Evolutionary conservation across 1,140 invertebrate genomes (phyloP), one percentile per base, ranked within the genome.

Genomic region (Chionoecetes opilio): DNA sequence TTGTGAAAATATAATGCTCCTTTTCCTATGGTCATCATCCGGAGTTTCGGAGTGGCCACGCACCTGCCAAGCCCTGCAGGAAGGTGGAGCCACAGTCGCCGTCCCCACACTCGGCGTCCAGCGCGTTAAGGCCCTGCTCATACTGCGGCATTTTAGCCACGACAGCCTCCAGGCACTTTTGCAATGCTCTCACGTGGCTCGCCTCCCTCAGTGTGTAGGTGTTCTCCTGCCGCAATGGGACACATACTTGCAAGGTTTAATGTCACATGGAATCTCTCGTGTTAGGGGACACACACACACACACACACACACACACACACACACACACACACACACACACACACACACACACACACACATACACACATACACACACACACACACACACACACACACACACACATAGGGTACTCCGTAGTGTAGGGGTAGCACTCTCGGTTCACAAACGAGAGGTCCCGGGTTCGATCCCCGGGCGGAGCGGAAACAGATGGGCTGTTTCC

Each of bases 1-100:
- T n/a, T n/a, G n/a, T n/a, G n/a, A n/a, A n/a, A n/a, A n/a, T n/a
- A n/a, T n/a, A n/a, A n/a, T n/a, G n/a, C n/a, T n/a, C n/a, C n/a
- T n/a, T n/a, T n/a, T n/a, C n/a, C n/a, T n/a, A n/a, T n/a, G n/a
- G n/a, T n/a, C n/a, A n/a, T n/a, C n/a, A n/a, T n/a, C n/a, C n/a
- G n/a, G n/a, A n/a, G 46, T 14, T 14, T 9, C n/a, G n/a, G n/a
- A n/a, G n/a, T 5, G n/a, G 8, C 1, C 41, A 96, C 97, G 98
- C 96, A 97, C 97, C 97, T 96, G 97, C 97, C 14, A 98, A 98
- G 84, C 98, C 98, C 91, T 97, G 97, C 86, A 97, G 97, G 21
- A 98, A 97, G 0, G 98, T 99, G 0, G 97, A 97, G 3, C 98
- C 98, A 97, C 98, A 98, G 96, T 99, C 98, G 0, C 98, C 98